Conservation (phyloP, 1,140 invertebrate genomes). For the Metopolophium dirhodum region DNA sequence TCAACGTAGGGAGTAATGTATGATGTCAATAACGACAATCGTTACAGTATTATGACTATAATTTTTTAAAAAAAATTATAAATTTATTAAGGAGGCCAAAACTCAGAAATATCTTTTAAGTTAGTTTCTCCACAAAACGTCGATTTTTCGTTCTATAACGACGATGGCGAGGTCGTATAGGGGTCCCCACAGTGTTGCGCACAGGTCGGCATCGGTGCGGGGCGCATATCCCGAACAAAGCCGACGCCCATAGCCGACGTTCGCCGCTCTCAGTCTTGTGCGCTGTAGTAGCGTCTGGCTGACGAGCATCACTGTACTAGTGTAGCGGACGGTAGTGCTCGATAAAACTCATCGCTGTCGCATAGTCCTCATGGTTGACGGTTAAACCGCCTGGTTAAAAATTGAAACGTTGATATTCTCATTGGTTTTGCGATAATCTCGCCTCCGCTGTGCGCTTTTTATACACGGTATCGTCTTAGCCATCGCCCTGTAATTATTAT, state of each 20-base stretch:
- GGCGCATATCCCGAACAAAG: slow-evolving; percentile 41
- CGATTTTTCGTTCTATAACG: background rate
- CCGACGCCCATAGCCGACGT: slow-evolving; percentile 41
- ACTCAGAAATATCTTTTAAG: too few species aligned
- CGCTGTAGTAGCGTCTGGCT: background rate
- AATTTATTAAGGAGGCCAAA: too few species aligned
- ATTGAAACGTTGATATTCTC: background rate
- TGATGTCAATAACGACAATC: too few species aligned
- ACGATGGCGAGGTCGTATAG: slow-evolving; percentile 25
- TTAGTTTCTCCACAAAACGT: too few species aligned
- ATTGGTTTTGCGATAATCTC: background rate
- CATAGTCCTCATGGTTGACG: background rate
- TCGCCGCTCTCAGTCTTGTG: background rate
- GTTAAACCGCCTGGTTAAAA: background rate
- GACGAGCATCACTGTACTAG: background rate
- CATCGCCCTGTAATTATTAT: slow-evolving; percentile 1
- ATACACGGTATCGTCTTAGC: background rate
- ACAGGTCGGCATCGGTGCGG: background rate
- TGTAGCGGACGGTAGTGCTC: background rate
- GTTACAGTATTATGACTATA: too few species aligned
- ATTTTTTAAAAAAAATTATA: too few species aligned
- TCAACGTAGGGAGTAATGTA: too few species aligned
- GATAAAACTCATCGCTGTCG: background rate
- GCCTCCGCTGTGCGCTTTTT: background rate
- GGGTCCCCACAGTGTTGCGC: background rate